Evolutionary conservation across 1,140 invertebrate genomes (phyloP).

Genomic region (Nebria ingens): DNA sequence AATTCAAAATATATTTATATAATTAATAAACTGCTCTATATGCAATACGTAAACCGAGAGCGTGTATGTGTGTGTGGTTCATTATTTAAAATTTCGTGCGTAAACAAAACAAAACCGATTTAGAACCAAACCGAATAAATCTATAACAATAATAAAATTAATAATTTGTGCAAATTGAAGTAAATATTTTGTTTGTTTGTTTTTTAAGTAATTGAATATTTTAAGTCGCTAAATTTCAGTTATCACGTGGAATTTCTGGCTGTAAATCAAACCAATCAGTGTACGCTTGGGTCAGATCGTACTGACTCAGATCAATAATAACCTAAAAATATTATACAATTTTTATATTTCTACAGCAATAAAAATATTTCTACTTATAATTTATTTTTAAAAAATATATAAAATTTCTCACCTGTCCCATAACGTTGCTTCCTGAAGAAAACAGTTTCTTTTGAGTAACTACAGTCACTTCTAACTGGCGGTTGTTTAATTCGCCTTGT

Average conservation of each 20-base stretch:
- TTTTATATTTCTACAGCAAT: conserved; percentile 7
- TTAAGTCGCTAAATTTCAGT: not conserved
- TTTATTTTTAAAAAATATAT: conserved; percentile 13
- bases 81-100: too few relatives aligned
- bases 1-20: too few relatives aligned
- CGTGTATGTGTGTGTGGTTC: too few relatives aligned
- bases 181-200: too few relatives aligned
- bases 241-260: conserved; percentile 36
- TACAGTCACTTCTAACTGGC: conserved; percentile 67
- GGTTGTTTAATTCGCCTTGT: conserved; percentile 58
- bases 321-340: conserved; percentile 48
- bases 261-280: conserved; percentile 62
- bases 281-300: conserved; percentile 51
- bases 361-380: not conserved
- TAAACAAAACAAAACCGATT: too few relatives aligned
- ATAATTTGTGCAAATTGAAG: not conserved
- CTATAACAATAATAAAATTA: not conserved
- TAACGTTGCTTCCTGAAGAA: conserved; percentile 62
- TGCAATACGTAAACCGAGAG: too few relatives aligned
- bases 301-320: conserved; percentile 50
- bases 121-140: too few relatives aligned
- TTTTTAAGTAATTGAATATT: too few relatives aligned
- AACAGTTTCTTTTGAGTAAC: conserved; percentile 74
- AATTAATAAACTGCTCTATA: too few relatives aligned
- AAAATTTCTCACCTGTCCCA: conserved; percentile 56